Evolutionary conservation across 2,113 vertebrate genomes (phyloP).

Genomic region (Petroica traversi): DNA sequence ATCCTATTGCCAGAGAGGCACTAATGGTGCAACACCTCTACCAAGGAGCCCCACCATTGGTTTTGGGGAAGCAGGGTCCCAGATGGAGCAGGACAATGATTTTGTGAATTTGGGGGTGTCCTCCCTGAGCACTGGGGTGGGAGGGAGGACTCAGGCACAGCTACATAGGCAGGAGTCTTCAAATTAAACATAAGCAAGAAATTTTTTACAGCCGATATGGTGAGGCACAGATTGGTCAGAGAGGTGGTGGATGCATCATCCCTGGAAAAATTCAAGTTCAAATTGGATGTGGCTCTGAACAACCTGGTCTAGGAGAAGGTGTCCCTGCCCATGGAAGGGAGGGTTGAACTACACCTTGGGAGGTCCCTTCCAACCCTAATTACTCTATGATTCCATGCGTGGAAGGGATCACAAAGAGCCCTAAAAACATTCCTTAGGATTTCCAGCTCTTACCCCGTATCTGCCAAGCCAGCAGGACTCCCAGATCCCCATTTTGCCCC

Average conservation of each 20-base stretch:
- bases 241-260: neutral
- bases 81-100: accelerated
- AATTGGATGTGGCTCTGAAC: neutral
- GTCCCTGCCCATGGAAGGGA: too few species aligned
- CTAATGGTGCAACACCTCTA: neutral
- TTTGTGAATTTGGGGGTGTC: neutral
- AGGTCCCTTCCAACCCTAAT: neutral
- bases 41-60: accelerated
- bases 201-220: neutral
- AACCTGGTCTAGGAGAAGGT: neutral
- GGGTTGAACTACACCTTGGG: neutral
- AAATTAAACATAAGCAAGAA: accelerated
- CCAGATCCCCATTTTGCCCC: neutral
- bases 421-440: neutral
- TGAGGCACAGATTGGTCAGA: neutral
- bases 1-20: neutral
- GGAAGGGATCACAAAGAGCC: neutral
- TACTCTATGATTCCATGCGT: too few species aligned
- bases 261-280: neutral
- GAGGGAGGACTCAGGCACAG: neutral
- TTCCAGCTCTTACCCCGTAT: neutral
- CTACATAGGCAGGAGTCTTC: neutral
- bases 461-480: neutral
- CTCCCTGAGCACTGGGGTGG: neutral
- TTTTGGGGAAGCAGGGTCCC: neutral